Percentiles rank a stretch among this genome's conserved stretches.
Evolutionary conservation across 2,113 vertebrate species (phyloP).

Genomic region (Ciconia stormi): DNA sequence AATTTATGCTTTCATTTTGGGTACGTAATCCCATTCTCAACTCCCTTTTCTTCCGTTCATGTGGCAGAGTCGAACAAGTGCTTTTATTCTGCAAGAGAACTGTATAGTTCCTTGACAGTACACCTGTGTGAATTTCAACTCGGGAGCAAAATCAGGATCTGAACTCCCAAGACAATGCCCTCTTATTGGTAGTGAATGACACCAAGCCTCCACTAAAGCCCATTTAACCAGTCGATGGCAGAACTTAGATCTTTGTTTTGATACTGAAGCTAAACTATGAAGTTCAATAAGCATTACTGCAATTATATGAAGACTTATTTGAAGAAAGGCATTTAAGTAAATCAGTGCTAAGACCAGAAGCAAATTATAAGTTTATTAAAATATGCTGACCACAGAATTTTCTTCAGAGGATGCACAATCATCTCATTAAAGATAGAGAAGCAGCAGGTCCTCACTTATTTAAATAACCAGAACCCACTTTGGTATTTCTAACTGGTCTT

Average conservation of each 20-base stretch:
- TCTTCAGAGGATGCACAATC: neutral
- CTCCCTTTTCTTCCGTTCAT: neutral
- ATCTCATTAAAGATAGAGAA: neutral
- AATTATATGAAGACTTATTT: neutral
- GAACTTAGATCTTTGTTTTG: neutral
- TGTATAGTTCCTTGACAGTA: neutral
- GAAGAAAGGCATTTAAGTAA: neutral
- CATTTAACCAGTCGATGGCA: neutral
- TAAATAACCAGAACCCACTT: neutral
- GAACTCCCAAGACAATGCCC: neutral
- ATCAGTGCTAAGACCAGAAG: neutral
- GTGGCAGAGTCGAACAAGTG: neutral
- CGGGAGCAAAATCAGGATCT: neutral
- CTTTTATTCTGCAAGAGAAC: neutral
- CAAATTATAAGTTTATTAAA: neutral
- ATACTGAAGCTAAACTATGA: neutral
- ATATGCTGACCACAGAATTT: neutral
- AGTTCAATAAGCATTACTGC: neutral
- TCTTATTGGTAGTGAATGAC: accelerated
- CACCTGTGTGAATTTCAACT: neutral
- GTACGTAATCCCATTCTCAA: neutral
- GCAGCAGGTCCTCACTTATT: neutral
- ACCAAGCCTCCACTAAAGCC: accelerated
- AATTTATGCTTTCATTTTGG: neutral
- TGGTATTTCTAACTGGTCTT: neutral